Percentiles rank a stretch among this genome's conserved stretches.
These are phyloP conservation scores for Benthosema pterotum DNA, from an alignment of 2,797 vertebrate species.

Conservation along the genomic window DNA sequence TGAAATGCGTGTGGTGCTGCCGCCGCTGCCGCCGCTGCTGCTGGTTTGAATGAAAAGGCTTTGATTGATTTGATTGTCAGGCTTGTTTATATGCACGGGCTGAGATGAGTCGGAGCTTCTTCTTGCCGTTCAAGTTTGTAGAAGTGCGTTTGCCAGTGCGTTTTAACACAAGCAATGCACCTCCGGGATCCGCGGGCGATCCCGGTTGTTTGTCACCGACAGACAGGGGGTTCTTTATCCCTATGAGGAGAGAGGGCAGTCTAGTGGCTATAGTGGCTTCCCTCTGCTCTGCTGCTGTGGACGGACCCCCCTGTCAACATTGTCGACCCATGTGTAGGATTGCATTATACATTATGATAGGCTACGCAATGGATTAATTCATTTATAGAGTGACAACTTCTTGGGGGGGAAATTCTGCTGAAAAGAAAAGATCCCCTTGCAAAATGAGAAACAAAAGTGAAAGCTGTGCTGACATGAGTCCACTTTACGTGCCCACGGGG, in stretches of 20 bases:
- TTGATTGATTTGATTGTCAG: not conserved
- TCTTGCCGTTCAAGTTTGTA: conserved; percentile 47
- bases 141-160: conserved; percentile 10
- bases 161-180: not conserved
- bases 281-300: conserved; percentile 1
- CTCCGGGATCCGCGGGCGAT: not conserved
- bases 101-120: conserved; percentile 20
- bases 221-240: no score
- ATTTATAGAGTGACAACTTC: no score
- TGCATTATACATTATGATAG: no score
- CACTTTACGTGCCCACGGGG: conserved; percentile 25
- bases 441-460: conserved; percentile 57
- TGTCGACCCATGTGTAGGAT: not conserved
- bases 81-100: not conserved
- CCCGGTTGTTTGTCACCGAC: conserved; percentile 12
- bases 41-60: conserved; percentile 49
- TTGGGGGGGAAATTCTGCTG: not conserved
- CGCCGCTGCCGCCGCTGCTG: conserved; percentile 29
- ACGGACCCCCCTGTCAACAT: not conserved
- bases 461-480: conserved; percentile 9
- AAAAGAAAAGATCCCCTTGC: no score
- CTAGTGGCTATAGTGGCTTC: no score
- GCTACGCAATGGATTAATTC: no score
- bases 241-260: not conserved
- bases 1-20: conserved; percentile 3